Base-by-base conservation (phyloP, 1,140 invertebrate species). In the Leptinotarsa lineolata region DNA sequence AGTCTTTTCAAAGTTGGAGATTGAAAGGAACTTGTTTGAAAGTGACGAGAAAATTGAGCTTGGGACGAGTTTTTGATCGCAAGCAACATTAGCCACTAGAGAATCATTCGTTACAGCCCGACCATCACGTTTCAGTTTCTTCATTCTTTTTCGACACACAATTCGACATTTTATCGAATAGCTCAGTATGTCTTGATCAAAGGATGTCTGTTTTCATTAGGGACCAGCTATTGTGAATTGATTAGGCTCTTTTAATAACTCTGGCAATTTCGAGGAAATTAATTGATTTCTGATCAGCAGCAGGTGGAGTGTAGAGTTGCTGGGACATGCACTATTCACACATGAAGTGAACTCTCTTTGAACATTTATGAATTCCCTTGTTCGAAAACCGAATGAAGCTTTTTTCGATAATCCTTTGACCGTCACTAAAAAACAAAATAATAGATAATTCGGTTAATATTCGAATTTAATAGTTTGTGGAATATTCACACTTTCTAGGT, bases 11-110 rank as follows among this genome's bases (percentile, higher is more conserved):
- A 67, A 76, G 70, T 78, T 75, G 72, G 68, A 76, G 77, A 78
- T 78, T 78, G 77, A 78, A 78, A 78, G 75, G 76, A 78, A 78
- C 73, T 78, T 78, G 77, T 78, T 79, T 75, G 73, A 76, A 74
- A 78, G 77, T 78, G 74, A 78, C 74, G 75, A 76, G 75, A 78
- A 78, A 79, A 79, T 79, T 77, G 77, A 75, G 77, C 77, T 73
- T 64, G 73, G 70, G 72, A 79, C 74, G 76, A 79, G 76, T 77
- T 79, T 79, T 75, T 79, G 77, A 79, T 79, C 76, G 75, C 70
- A 74, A 69, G 64, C 77, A 67, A 75, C 72, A 79, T 79, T 79
- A 77, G 76, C 75, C 77, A 75, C 76, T 74, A 74, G 77, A 77
- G 77, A 79, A 73, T 70, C 46, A 79, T 79, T 79, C 70, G 72